phyloP scores from a whole-genome alignment of 1,140 invertebrate genomes.

The Nasonia giraulti region DNA sequence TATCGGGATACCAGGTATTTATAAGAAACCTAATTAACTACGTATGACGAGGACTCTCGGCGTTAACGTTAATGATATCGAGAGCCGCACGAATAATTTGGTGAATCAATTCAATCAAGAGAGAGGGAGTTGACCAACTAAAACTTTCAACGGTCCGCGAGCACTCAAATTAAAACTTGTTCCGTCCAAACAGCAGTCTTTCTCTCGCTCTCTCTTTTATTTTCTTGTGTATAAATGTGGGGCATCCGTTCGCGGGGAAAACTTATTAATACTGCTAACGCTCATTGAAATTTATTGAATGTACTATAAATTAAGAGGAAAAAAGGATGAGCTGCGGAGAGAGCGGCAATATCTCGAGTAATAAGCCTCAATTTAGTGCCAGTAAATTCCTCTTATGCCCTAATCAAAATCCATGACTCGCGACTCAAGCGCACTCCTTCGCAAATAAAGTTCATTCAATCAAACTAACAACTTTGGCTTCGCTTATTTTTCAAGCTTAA shows the following conservation, averaged over 20 bases:
- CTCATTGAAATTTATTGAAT: constrained; percentile 28
- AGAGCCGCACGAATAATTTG: background rate
- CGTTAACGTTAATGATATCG: background rate
- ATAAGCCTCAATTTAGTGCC: constrained; percentile 23
- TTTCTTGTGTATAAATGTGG: constrained; percentile 7
- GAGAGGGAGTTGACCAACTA: background rate
- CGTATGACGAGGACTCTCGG: background rate
- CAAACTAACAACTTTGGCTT: background rate
- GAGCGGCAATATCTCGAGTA: background rate
- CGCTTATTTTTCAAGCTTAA: background rate
- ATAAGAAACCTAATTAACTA: background rate
- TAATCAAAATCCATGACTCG: background rate
- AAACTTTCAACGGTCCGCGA: background rate
- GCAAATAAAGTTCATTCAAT: constrained; percentile 18
- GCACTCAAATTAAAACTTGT: constrained; percentile 24
- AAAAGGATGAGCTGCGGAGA: background rate
- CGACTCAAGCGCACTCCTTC: background rate
- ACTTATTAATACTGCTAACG: background rate
- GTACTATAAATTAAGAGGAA: background rate
- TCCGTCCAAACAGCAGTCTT: no score
- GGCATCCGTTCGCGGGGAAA: background rate
- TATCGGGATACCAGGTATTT: background rate
- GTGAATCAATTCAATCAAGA: background rate
- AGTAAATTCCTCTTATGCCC: background rate
- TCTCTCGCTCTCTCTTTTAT: background rate